These are phyloP conservation scores for Harpalus rufipes DNA, from an alignment of 2,888 invertebrate species.

Conservation along the genomic window DNA sequence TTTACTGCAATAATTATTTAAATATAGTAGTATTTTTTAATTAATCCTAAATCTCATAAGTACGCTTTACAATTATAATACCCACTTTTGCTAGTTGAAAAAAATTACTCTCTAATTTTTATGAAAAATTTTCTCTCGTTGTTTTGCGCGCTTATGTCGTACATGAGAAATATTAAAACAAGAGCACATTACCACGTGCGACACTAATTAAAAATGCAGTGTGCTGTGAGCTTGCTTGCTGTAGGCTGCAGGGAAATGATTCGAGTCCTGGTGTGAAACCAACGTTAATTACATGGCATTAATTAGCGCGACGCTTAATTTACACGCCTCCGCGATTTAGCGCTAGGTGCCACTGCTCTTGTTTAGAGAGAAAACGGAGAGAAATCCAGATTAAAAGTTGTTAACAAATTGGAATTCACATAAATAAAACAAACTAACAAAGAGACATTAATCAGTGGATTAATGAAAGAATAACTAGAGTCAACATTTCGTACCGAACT, in stretches of 20 bases:
- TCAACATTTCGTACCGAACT: no score
- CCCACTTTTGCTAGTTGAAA: background rate
- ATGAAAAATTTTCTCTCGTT: conserved; percentile 9
- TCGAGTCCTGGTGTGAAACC: conserved; percentile 42
- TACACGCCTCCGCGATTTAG: conserved; percentile 52
- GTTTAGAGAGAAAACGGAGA: background rate
- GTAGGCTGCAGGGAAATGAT: conserved; percentile 43
- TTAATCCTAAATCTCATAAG: no score
- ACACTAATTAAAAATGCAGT: conserved; percentile 56
- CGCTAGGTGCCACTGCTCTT: background rate
- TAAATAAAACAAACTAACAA: background rate
- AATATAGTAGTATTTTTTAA: no score
- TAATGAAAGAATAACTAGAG: no score
- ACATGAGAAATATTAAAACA: conserved; percentile 40
- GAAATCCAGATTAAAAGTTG: background rate
- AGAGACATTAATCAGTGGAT: no score
- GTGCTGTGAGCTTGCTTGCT: conserved; percentile 20
- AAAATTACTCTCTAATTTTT: conserved; percentile 4
- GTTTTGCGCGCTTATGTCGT: conserved; percentile 26
- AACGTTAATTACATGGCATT: conserved; percentile 59
- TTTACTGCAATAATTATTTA: no score
- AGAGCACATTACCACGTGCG: conserved; percentile 45
- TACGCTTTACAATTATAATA: no score
- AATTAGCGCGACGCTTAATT: conserved; percentile 59
- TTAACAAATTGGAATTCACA: background rate